phyloP scores from a whole-genome alignment of 2,113 vertebrate species.

The Conger conger region DNA sequence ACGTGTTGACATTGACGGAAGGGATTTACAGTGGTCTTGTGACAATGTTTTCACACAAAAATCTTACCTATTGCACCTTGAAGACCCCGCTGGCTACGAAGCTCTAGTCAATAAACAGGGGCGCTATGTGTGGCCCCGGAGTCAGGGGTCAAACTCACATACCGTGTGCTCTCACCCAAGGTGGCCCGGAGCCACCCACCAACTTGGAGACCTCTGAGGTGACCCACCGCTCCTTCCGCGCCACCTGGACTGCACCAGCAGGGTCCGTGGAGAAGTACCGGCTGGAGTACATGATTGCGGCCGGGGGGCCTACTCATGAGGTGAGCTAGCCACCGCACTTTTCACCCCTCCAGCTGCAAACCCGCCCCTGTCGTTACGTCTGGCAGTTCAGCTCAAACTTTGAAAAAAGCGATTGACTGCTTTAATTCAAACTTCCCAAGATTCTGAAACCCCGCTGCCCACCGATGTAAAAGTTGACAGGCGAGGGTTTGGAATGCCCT shows the following conservation, averaged over 20 bases:
- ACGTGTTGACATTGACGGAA: too few relatives aligned
- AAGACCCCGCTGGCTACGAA: not conserved
- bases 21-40: too few relatives aligned
- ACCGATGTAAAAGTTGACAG: not conserved
- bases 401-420: not conserved
- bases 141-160: constrained; percentile 24
- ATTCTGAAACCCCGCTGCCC: not conserved
- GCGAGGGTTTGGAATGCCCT: not conserved
- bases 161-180: constrained; percentile 35
- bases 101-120: not conserved
- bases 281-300: constrained; percentile 74
- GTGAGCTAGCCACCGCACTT: constrained; percentile 61
- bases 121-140: not conserved
- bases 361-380: not conserved
- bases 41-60: too few relatives aligned
- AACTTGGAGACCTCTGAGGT: constrained; percentile 86
- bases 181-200: constrained; percentile 62
- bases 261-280: constrained; percentile 83
- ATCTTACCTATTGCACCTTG: too few relatives aligned
- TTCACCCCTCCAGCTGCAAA: not conserved
- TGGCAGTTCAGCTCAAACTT: not conserved
- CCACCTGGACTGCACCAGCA: constrained; percentile 81
- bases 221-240: constrained; percentile 84
- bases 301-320: constrained; percentile 78
- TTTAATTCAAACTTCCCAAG: not conserved